A percentile compares a stretch with the other conserved stretches of the same genome.
Conservation (phyloP, 2,113 vertebrate species). For the Suncus etruscus region DNA sequence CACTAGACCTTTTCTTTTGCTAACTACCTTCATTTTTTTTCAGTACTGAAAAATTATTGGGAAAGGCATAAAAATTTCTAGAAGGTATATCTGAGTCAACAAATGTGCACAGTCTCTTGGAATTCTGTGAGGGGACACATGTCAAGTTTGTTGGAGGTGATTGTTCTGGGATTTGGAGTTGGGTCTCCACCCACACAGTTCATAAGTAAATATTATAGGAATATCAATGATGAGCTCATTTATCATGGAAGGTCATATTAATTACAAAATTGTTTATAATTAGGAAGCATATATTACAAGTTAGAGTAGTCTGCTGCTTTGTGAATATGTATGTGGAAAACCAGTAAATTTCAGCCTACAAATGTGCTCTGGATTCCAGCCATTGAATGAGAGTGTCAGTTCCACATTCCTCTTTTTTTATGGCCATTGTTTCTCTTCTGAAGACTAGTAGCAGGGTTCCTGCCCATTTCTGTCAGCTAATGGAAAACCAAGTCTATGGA, state of each 20-base stretch:
- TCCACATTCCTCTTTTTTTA: background rate
- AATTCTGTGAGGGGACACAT: accelerated
- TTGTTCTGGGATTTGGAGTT: background rate
- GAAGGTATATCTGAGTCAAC: background rate
- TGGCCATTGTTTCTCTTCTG: background rate
- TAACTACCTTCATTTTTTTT: background rate
- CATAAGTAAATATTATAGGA: background rate
- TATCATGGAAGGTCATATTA: background rate
- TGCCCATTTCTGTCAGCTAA: accelerated
- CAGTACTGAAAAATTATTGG: background rate
- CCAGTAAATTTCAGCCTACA: background rate
- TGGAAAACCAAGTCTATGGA: background rate
- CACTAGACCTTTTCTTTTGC: background rate
- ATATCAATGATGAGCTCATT: background rate
- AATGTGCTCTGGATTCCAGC: background rate
- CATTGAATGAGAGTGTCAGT: background rate
- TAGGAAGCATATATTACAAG: background rate
- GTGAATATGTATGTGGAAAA: background rate
- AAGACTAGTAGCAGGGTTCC: background rate
- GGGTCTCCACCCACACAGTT: background rate
- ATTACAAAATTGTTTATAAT: background rate
- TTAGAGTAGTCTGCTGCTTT: background rate
- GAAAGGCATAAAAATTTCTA: background rate
- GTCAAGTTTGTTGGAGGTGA: background rate
- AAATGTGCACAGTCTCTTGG: accelerated